A percentile compares a stretch with the other conserved stretches of the same genome.
Evolutionary conservation across 2,888 invertebrate genomes (phyloP).

Genomic region (Andrena trimmerana): DNA sequence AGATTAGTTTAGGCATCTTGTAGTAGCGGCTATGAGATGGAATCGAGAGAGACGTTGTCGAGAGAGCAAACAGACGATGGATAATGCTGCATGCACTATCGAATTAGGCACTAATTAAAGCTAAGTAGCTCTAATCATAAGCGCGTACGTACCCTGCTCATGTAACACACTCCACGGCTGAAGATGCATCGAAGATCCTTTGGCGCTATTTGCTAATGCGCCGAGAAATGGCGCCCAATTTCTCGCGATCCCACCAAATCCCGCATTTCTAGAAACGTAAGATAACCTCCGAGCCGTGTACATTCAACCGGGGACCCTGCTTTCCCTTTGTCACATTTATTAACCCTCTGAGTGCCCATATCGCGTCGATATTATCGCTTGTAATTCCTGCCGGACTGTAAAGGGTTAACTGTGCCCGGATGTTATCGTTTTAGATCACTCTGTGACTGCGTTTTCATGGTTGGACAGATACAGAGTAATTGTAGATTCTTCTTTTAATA

Average conservation of each 20-base stretch:
- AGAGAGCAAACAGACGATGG: slow-evolving; percentile 63
- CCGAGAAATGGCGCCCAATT: slow-evolving; percentile 8
- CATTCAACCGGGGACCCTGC: no score
- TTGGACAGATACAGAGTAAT: no score
- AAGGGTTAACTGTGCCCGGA: no score
- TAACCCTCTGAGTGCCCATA: no score
- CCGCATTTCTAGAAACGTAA: not conserved
- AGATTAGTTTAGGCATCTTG: slow-evolving; percentile 72
- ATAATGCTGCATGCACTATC: slow-evolving; percentile 62
- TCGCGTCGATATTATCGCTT: no score
- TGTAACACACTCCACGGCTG: slow-evolving; percentile 19
- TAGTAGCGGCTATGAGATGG: slow-evolving; percentile 49
- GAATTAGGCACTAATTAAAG: slow-evolving; percentile 66
- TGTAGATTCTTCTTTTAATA: no score
- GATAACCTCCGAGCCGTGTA: no score
- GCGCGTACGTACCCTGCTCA: slow-evolving; percentile 17
- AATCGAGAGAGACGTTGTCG: slow-evolving; percentile 64
- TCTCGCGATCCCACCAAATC: not conserved
- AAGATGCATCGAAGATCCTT: slow-evolving; percentile 29
- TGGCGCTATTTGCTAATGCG: slow-evolving; percentile 1
- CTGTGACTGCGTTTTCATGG: no score
- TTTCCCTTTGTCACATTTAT: no score
- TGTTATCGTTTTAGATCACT: no score
- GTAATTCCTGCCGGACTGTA: no score
- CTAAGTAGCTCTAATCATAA: slow-evolving; percentile 65